These are phyloP conservation scores for Merops nubicus DNA, from an alignment of 2,113 vertebrate genomes.

Conservation along the genomic window DNA sequence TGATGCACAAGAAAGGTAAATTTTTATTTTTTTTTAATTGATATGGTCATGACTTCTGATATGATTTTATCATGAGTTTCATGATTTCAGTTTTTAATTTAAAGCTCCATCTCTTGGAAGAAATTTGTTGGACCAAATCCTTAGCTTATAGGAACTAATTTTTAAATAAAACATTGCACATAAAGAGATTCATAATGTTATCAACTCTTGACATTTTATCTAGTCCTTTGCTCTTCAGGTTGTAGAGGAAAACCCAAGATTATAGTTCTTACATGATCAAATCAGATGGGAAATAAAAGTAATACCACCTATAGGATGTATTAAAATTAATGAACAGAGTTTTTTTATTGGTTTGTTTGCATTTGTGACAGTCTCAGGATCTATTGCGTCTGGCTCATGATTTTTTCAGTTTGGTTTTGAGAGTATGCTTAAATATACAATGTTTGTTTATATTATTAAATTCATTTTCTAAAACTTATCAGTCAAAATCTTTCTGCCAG, in stretches of 20 bases:
- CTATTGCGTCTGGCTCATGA: not conserved
- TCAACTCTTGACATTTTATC: not conserved
- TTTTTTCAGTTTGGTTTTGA: not conserved
- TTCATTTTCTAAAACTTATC: not conserved
- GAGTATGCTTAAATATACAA: not conserved
- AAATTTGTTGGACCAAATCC: not conserved
- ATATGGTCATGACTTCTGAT: not conserved
- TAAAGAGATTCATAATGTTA: not conserved
- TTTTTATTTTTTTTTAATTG: rapidly evolving
- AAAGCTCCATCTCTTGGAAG: not conserved
- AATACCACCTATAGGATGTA: not conserved
- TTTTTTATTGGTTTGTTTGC: not conserved
- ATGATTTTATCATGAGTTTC: not conserved
- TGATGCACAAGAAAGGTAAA: not conserved
- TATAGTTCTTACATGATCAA: not conserved
- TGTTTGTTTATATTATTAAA: not conserved
- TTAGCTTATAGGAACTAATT: not conserved
- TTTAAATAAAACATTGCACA: not conserved
- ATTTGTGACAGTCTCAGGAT: not conserved
- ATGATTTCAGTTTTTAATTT: not conserved
- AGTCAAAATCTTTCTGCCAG: not conserved
- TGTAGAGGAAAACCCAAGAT: not conserved
- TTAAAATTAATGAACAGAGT: not conserved
- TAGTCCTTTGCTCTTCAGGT: not conserved
- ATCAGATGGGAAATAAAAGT: not conserved